Evolutionary conservation across 1,140 invertebrate species (phyloP).

Genomic region (Aphelenchoides fujianensis): DNA sequence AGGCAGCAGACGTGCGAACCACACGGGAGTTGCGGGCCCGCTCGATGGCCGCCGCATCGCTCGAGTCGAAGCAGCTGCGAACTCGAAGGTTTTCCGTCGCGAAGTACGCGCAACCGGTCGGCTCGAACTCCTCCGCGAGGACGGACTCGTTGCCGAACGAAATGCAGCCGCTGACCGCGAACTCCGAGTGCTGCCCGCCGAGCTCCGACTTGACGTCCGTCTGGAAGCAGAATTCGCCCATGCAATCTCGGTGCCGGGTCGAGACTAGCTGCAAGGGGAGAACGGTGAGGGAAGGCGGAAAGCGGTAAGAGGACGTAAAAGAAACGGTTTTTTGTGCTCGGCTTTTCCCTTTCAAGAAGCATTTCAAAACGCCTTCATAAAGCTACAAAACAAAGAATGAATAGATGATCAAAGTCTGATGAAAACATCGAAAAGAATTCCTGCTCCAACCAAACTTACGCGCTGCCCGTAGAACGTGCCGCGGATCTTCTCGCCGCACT

Average conservation of each 20-base stretch:
- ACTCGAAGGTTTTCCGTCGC: not conserved
- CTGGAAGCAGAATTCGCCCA: conserved; percentile 7
- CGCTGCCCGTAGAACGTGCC: not conserved
- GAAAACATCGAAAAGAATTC: too few species aligned
- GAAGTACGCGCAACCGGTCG: conserved; percentile 5
- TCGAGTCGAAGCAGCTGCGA: conserved; percentile 1
- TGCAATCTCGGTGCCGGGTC: not conserved
- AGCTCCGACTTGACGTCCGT: not conserved
- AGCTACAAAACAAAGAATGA: too few species aligned
- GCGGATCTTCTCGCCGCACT: not conserved
- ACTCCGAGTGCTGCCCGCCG: not conserved
- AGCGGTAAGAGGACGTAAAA: too few species aligned
- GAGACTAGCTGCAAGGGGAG: not conserved
- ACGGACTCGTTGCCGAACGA: not conserved
- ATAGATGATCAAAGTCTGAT: too few species aligned
- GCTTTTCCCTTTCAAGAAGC: too few species aligned
- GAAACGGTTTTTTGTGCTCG: too few species aligned
- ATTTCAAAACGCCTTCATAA: too few species aligned
- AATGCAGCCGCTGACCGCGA: conserved; percentile 5
- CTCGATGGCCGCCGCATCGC: not conserved
- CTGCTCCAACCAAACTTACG: too few species aligned
- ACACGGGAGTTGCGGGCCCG: not conserved
- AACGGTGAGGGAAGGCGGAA: not conserved
- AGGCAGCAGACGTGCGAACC: not conserved
- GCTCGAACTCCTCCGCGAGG: not conserved